phyloP scores from a whole-genome alignment of 1,140 invertebrate genomes.

The Philotrypesis tridentata region DNA sequence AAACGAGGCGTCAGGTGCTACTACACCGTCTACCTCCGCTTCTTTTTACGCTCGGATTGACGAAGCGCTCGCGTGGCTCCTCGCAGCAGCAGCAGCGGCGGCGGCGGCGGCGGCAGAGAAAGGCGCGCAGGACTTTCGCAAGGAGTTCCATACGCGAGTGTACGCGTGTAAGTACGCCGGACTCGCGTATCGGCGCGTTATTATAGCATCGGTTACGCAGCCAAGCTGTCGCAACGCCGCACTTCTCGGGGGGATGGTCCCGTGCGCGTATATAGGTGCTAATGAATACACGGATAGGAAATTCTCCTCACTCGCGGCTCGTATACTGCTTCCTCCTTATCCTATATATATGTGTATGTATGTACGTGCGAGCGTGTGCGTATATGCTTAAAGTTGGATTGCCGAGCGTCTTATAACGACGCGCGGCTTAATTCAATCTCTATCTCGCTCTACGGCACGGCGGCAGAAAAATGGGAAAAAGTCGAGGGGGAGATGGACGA shows the following conservation, averaged over 20 bases:
- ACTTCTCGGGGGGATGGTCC: too few relatives aligned
- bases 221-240: background rate
- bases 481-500: background rate
- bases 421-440: too few relatives aligned
- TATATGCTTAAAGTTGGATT: too few relatives aligned
- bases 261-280: background rate
- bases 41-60: conserved; percentile 29
- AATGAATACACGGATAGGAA: background rate
- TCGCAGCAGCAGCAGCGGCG: too few relatives aligned
- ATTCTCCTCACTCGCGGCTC: too few relatives aligned
- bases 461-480: conserved; percentile 18
- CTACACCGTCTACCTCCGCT: background rate
- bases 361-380: too few relatives aligned
- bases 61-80: background rate
- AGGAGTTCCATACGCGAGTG: background rate
- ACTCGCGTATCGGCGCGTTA: background rate
- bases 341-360: too few relatives aligned
- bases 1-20: conserved; percentile 20
- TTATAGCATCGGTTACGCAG: background rate
- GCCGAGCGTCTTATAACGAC: too few relatives aligned
- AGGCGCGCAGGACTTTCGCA: conserved; percentile 14
- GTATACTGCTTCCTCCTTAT: too few relatives aligned
- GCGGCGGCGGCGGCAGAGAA: too few relatives aligned
- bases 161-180: background rate
- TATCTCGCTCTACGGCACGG: too few relatives aligned